Conservation (phyloP, 2,888 invertebrate genomes). For the Drosophila kambysellisi region DNA sequence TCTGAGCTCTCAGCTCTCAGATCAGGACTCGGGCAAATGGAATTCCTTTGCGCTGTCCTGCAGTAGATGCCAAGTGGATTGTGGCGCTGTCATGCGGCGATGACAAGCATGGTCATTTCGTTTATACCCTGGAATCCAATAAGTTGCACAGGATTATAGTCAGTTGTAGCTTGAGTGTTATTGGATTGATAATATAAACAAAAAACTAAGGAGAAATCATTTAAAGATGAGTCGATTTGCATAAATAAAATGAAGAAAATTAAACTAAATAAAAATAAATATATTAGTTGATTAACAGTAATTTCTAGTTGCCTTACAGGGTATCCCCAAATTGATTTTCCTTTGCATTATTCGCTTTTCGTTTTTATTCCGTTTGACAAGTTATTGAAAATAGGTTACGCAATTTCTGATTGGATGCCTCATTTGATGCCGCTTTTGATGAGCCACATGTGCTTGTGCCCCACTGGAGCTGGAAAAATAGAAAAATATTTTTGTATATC, state of each 20-base stretch:
- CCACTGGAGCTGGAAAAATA: conserved; percentile 7
- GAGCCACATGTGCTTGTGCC: conserved; percentile 26
- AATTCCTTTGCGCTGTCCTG: conserved; percentile 32
- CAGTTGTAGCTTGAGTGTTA: neutral
- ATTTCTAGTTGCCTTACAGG: conserved; percentile 1
- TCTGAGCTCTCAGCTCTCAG: conserved; percentile 2
- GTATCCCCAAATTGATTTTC: neutral
- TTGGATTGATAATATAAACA: neutral
- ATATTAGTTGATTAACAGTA: neutral
- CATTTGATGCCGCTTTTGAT: conserved; percentile 55
- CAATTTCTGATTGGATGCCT: conserved; percentile 56
- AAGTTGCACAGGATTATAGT: neutral
- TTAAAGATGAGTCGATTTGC: neutral
- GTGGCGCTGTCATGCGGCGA: conserved; percentile 35
- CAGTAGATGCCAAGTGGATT: conserved; percentile 28
- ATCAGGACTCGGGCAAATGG: conserved; percentile 31
- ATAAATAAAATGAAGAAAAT: neutral
- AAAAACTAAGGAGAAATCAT: neutral
- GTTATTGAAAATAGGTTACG: conserved; percentile 36
- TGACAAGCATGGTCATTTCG: conserved; percentile 30
- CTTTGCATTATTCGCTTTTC: neutral
- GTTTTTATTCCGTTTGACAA: conserved; percentile 36
- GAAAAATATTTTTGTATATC: neutral
- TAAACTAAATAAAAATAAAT: neutral
- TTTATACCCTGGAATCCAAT: conserved; percentile 23